Conservation (phyloP, 2,888 invertebrate genomes). For the Arge pagana region DNA sequence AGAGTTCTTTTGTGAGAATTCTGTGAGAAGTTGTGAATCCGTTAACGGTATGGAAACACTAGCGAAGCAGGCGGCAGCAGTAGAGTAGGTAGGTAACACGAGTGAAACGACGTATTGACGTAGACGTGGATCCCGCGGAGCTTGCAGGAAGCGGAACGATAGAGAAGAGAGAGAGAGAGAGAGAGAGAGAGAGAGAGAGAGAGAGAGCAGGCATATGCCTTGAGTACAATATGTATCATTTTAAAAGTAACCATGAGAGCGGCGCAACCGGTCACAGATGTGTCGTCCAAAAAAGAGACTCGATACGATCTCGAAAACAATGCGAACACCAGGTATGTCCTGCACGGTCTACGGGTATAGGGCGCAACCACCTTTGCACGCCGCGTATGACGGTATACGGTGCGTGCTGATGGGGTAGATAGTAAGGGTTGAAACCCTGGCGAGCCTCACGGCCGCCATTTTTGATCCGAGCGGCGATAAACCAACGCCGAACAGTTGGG, state of each 20-base stretch:
- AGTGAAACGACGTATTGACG: too few relatives aligned
- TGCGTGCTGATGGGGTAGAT: slow-evolving; percentile 42
- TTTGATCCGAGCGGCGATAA: slow-evolving; percentile 50
- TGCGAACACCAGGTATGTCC: slow-evolving; percentile 44
- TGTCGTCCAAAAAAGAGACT: slow-evolving; percentile 33
- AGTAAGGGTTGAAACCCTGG: slow-evolving; percentile 54
- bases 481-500: slow-evolving; percentile 53
- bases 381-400: slow-evolving; percentile 26
- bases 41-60: too few relatives aligned
- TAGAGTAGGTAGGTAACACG: too few relatives aligned
- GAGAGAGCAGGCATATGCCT: slow-evolving; percentile 34
- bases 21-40: too few relatives aligned
- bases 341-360: neutral
- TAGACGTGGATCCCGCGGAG: too few relatives aligned
- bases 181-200: slow-evolving; percentile 4
- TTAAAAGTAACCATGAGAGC: slow-evolving; percentile 34
- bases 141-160: too few relatives aligned
- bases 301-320: slow-evolving; percentile 25
- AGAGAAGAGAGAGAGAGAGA: neutral
- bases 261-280: slow-evolving; percentile 46
- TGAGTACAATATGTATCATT: slow-evolving; percentile 39
- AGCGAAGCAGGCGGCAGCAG: too few relatives aligned
- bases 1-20: too few relatives aligned
- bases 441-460: slow-evolving; percentile 42
- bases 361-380: slow-evolving; percentile 15